phyloP scores from a whole-genome alignment of 2,888 invertebrate genomes.

The Andrena bicolor region DNA sequence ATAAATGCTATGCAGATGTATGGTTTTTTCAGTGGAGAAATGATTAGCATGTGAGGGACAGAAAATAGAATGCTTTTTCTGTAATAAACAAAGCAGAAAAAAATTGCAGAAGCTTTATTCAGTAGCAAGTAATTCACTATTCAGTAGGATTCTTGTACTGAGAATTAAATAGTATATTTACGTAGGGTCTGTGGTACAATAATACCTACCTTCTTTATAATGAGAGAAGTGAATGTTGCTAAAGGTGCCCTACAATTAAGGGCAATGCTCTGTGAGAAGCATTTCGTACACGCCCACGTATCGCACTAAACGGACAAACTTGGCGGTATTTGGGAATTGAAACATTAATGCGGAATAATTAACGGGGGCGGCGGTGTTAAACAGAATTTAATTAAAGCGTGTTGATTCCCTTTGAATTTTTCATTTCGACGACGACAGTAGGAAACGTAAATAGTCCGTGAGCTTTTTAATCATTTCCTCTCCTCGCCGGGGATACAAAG shows the following conservation, averaged over 20 bases:
- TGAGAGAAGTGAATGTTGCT: no score
- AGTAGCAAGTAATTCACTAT: background rate
- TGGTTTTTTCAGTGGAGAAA: slow-evolving; percentile 4
- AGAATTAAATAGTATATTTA: no score
- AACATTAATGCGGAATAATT: slow-evolving; percentile 39
- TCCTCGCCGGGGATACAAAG: slow-evolving; percentile 67
- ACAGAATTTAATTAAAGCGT: slow-evolving; percentile 54
- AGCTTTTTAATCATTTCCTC: slow-evolving; percentile 74
- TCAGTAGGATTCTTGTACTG: no score
- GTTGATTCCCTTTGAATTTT: slow-evolving; percentile 66
- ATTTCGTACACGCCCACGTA: no score
- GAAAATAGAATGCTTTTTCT: background rate
- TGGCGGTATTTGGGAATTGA: background rate
- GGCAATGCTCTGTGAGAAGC: background rate
- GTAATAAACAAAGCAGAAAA: background rate
- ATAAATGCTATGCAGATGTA: slow-evolving; percentile 40
- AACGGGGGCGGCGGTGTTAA: slow-evolving; percentile 33
- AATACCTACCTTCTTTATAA: no score
- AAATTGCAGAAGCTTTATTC: background rate
- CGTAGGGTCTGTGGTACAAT: no score
- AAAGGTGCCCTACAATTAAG: background rate
- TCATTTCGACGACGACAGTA: slow-evolving; percentile 57
- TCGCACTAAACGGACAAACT: no score
- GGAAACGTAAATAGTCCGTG: slow-evolving; percentile 72
- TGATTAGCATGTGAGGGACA: slow-evolving; percentile 18